A percentile compares a stretch with the other conserved stretches of the same genome.
phyloP scores from a whole-genome alignment of 2,888 invertebrate genomes.

The Cryptosula pallasiana region DNA sequence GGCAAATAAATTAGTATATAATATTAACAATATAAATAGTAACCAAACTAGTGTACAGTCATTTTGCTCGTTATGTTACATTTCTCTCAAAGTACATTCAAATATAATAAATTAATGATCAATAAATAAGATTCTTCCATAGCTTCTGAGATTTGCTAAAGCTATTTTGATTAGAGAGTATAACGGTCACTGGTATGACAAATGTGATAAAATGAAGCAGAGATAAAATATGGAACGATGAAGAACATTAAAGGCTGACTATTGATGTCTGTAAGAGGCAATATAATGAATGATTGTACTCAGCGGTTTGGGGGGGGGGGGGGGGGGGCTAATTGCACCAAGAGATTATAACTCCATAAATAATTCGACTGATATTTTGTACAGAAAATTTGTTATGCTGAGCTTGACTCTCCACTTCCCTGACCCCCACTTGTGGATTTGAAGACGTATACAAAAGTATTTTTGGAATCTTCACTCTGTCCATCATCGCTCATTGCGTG shows the following conservation, averaged over 20 bases:
- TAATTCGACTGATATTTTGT: background rate
- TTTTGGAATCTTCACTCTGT: background rate
- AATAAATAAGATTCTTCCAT: conserved; percentile 1
- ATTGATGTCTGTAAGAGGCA: background rate
- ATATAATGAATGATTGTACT: background rate
- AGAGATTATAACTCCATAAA: conserved; percentile 17
- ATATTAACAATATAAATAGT: background rate
- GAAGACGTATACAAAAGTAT: background rate
- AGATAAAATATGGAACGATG: background rate
- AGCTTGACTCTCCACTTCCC: no score
- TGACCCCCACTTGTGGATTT: no score
- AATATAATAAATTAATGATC: conserved; percentile 16
- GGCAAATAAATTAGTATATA: conserved; percentile 20
- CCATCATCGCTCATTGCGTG: conserved; percentile 5
- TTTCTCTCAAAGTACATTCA: background rate
- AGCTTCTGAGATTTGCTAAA: conserved; percentile 12
- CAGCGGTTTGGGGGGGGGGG: no score
- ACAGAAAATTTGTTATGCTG: no score
- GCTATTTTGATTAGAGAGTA: conserved; percentile 1
- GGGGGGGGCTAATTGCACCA: background rate
- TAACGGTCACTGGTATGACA: background rate
- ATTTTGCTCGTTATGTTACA: no score
- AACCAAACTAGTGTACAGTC: no score
- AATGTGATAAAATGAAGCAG: background rate
- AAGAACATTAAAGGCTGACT: background rate